These are phyloP conservation scores for Prietella phreatophila DNA, from an alignment of 2,113 vertebrate species.

Conservation along the genomic window DNA sequence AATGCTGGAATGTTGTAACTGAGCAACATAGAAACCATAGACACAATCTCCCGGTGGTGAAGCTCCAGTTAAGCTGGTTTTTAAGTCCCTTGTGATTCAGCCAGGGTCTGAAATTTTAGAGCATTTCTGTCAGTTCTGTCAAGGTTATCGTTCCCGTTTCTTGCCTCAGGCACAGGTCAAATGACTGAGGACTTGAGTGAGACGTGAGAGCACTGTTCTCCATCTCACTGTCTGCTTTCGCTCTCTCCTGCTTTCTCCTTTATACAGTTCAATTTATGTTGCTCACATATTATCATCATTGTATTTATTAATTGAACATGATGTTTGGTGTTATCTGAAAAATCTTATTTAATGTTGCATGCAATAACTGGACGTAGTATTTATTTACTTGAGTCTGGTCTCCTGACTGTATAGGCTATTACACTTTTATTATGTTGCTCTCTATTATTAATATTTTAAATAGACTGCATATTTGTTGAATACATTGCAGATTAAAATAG, in stretches of 20 bases:
- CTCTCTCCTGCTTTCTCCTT: not conserved
- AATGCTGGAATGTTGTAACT: not conserved
- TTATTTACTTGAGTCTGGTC: not conserved
- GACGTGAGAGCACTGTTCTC: constrained; percentile 17
- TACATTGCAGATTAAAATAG: not conserved
- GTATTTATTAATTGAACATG: not conserved
- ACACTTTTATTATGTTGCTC: not conserved
- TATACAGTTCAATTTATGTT: not conserved
- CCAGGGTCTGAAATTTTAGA: constrained; percentile 12
- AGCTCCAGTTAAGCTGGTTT: not conserved
- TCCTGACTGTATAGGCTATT: not conserved
- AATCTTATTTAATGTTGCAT: not conserved
- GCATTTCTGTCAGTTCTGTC: constrained; percentile 20
- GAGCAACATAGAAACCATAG: too few species aligned
- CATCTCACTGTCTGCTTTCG: not conserved
- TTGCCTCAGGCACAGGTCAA: constrained; percentile 19
- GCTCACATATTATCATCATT: not conserved
- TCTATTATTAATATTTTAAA: not conserved
- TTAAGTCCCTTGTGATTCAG: not conserved
- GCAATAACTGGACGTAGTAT: not conserved
- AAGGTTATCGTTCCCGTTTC: constrained; percentile 6
- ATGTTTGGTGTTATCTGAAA: not conserved
- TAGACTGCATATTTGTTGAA: not conserved
- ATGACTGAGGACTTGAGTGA: constrained; percentile 8
- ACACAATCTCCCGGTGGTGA: not conserved